Evolutionary conservation across 2,888 invertebrate species (phyloP).

Genomic region (Caradrina kadenii): DNA sequence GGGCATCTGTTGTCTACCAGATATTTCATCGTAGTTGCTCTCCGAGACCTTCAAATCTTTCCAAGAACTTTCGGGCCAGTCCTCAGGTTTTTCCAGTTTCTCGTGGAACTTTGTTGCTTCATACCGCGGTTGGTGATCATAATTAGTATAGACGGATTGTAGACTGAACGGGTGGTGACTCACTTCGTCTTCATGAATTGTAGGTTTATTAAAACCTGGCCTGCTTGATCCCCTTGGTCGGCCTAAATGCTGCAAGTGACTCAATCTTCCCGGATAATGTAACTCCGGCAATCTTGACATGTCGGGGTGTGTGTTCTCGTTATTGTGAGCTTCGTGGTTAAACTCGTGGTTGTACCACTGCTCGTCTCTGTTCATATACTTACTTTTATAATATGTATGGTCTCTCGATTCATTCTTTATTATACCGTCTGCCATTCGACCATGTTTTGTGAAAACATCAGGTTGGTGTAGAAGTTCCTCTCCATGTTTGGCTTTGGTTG

Average conservation of each 20-base stretch:
- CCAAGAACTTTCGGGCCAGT: conserved; percentile 60
- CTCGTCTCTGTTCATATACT: conserved; percentile 32
- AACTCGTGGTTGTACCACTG: conserved; percentile 22
- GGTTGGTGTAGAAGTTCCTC: conserved; percentile 16
- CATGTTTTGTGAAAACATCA: conserved; percentile 32
- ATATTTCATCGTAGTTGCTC: conserved; percentile 63
- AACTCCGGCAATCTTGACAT: conserved; percentile 22
- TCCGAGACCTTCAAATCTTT: conserved; percentile 59
- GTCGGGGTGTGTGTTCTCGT: background rate
- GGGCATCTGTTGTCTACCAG: conserved; percentile 76
- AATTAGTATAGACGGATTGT: conserved; percentile 5
- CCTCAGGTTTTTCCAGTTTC: conserved; percentile 59
- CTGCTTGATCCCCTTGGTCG: conserved; percentile 11
- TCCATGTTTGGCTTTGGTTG: conserved; percentile 16
- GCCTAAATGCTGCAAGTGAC: conserved; percentile 14
- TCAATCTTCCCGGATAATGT: conserved; percentile 31
- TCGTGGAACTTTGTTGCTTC: conserved; percentile 74
- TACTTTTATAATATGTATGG: conserved; percentile 12
- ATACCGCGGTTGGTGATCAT: conserved; percentile 45
- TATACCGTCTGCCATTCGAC: conserved; percentile 12
- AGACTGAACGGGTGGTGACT: conserved; percentile 10
- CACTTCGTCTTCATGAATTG: conserved; percentile 2
- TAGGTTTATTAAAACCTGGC: conserved; percentile 12
- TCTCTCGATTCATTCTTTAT: conserved; percentile 31
- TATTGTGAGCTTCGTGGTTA: conserved; percentile 13